Conservation (phyloP, 2,113 vertebrate species). For the Empidonax alnorum region DNA sequence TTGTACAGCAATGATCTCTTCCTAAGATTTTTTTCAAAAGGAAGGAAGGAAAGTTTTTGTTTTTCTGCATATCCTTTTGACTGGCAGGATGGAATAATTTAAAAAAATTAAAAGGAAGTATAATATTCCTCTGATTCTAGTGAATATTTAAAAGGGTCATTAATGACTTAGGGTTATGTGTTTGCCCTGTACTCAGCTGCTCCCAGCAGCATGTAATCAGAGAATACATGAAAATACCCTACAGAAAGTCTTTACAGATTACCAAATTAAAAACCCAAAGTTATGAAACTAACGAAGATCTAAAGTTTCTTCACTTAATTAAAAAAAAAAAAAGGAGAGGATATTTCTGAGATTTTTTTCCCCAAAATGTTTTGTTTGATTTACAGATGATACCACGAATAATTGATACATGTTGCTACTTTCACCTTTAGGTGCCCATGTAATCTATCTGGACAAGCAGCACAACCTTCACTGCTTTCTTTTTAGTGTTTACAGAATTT, state of each 20-base stretch:
- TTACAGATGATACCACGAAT: neutral
- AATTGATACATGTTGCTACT: neutral
- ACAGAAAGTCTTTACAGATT: neutral
- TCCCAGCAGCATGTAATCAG: neutral
- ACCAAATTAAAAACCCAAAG: neutral
- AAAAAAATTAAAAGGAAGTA: neutral
- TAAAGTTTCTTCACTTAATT: neutral
- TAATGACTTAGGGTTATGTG: neutral
- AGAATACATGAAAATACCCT: neutral
- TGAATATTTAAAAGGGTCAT: neutral
- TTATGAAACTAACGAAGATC: neutral
- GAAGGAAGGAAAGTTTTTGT: neutral
- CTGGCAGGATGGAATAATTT: neutral
- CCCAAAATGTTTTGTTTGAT: neutral
- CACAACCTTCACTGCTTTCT: neutral
- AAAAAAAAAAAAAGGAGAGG: neutral
- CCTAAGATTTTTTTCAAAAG: neutral
- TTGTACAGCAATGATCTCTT: neutral
- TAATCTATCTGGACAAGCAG: neutral
- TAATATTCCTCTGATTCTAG: neutral
- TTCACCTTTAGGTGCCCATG: neutral
- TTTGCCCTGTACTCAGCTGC: neutral
- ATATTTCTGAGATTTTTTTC: neutral
- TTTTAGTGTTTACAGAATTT: neutral
- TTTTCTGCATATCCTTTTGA: neutral